These are phyloP conservation scores for Ciconia maguari DNA, from an alignment of 2,113 vertebrate genomes.

Conservation along the genomic window DNA sequence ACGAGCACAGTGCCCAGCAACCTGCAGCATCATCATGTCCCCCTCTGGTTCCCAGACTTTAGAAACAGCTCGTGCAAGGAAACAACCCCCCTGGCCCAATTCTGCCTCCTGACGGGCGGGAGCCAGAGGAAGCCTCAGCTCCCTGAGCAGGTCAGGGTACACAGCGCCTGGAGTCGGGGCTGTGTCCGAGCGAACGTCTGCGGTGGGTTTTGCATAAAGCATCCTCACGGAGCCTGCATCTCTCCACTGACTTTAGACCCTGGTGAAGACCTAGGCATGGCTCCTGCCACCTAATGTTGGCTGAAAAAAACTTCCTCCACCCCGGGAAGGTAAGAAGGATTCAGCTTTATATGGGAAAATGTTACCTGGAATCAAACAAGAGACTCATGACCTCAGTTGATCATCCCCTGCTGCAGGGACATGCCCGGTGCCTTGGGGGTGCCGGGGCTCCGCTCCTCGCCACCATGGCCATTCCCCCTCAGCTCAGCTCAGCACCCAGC, in stretches of 20 bases:
- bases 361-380: neutral
- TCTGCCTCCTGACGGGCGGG: neutral
- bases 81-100: fast-evolving
- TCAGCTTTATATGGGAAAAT: neutral
- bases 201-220: neutral
- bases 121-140: neutral
- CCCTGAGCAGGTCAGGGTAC: fast-evolving
- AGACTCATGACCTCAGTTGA: neutral
- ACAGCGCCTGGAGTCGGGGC: fast-evolving
- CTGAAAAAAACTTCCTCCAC: neutral
- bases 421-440: fast-evolving
- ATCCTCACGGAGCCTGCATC: neutral
- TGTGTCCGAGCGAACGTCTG: fast-evolving
- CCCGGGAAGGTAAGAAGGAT: neutral
- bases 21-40: neutral
- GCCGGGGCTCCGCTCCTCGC: neutral
- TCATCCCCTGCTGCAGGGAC: neutral
- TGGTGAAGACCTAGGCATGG: neutral
- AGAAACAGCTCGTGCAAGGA: neutral
- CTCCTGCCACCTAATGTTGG: neutral
- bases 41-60: fast-evolving
- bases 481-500: neutral
- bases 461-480: neutral
- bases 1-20: neutral
- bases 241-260: neutral